Percentiles rank a stretch among this genome's conserved stretches.
Evolutionary conservation across 2,888 invertebrate species (phyloP).

Genomic region (Phlogophora meticulosa): DNA sequence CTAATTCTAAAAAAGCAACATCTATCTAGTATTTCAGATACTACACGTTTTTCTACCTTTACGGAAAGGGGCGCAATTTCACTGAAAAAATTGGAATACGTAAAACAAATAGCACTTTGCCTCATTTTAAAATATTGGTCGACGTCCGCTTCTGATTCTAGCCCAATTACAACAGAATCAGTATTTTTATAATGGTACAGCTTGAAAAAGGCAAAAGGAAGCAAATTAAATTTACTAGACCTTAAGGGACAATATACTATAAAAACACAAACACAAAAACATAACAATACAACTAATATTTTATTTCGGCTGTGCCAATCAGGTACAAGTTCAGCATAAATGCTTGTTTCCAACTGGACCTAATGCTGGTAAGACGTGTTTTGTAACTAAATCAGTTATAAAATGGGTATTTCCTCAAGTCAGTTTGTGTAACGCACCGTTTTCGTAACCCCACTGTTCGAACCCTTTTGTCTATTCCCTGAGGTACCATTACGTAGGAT

Average conservation of each 20-base stretch:
- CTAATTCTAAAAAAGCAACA: no score
- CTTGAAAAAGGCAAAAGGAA: no score
- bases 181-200: no score
- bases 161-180: neutral
- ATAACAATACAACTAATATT: no score
- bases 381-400: neutral
- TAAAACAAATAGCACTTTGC: neutral
- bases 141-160: neutral
- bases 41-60: neutral
- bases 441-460: neutral
- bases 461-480: neutral
- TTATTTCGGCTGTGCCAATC: no score
- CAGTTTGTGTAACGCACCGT: neutral
- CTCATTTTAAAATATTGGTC: neutral
- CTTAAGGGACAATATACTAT: no score
- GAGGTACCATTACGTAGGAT: neutral
- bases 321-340: no score
- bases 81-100: neutral
- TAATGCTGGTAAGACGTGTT: no score
- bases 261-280: no score
- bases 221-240: no score
- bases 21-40: no score
- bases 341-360: no score
- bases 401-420: neutral
- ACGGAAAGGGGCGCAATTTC: neutral